A percentile compares a stretch with the other conserved stretches of the same genome.
Evolutionary conservation across 2,888 invertebrate species (phyloP).

Genomic region (Synergus itoensis): DNA sequence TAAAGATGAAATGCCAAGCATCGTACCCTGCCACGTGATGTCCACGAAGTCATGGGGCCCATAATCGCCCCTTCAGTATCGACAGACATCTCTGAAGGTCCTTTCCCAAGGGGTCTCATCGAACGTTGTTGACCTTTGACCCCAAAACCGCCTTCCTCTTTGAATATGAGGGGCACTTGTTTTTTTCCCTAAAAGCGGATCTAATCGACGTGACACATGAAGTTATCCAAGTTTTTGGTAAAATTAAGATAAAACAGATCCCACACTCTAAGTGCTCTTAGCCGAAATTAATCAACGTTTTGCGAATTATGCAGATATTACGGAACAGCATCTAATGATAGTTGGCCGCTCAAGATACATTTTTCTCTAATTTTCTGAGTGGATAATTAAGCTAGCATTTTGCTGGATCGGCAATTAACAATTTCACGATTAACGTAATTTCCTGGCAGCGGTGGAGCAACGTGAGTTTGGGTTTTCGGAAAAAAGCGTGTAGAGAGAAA

Average conservation of each 20-base stretch:
- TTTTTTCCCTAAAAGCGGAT: background rate
- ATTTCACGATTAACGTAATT: slow-evolving; percentile 39
- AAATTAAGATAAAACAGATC: too few species aligned
- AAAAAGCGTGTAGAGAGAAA: slow-evolving; percentile 45
- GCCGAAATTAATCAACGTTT: too few species aligned
- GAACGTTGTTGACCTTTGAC: background rate
- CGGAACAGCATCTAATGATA: background rate
- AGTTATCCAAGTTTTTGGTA: background rate
- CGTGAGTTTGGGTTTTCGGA: slow-evolving; percentile 5
- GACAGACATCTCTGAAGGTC: background rate
- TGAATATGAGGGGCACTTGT: background rate
- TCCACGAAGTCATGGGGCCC: slow-evolving; percentile 5
- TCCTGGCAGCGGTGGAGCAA: slow-evolving; percentile 12
- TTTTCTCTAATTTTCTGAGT: background rate
- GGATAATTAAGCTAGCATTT: background rate
- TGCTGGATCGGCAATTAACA: slow-evolving; percentile 21
- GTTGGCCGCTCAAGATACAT: background rate
- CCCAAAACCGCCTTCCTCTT: background rate
- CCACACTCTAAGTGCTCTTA: too few species aligned
- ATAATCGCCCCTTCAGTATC: slow-evolving; percentile 1
- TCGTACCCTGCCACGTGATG: background rate
- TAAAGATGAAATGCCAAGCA: slow-evolving; percentile 51
- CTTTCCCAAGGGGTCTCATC: background rate
- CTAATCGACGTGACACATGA: background rate
- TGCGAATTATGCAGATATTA: background rate